These are phyloP conservation scores for Tipula vernalis DNA, from an alignment of 2,888 invertebrate genomes.

Conservation along the genomic window DNA sequence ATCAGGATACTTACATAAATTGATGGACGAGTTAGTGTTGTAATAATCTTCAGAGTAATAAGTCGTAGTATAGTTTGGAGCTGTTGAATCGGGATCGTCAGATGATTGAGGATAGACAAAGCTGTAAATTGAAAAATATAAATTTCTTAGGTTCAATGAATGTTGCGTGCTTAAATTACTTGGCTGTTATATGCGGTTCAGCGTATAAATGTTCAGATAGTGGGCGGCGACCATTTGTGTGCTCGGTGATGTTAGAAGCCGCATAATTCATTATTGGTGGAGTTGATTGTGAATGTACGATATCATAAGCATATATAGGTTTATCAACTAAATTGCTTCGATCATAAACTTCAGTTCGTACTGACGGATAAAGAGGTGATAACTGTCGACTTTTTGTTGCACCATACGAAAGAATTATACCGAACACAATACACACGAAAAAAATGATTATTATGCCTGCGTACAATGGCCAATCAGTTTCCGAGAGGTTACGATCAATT, in stretches of 20 bases:
- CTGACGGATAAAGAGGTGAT: neutral
- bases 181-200: slow-evolving; percentile 4
- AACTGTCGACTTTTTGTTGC: neutral
- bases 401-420: slow-evolving; percentile 15
- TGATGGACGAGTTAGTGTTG: neutral
- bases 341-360: neutral
- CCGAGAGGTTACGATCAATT: slow-evolving; percentile 20
- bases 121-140: neutral
- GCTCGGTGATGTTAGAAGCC: neutral
- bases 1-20: neutral
- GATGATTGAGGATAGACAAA: neutral
- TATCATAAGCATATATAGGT: neutral
- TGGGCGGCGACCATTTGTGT: neutral
- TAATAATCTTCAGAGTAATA: neutral
- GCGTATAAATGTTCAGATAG: neutral
- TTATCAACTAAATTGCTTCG: neutral
- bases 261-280: neutral
- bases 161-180: neutral
- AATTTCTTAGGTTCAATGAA: neutral
- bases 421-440: slow-evolving; percentile 31
- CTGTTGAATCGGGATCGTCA: neutral
- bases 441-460: slow-evolving; percentile 31
- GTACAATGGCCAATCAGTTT: slow-evolving; percentile 34
- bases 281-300: neutral
- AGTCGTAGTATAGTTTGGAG: neutral